Conservation (phyloP, 2,797 vertebrate genomes). For the Sitta carolinensis region DNA sequence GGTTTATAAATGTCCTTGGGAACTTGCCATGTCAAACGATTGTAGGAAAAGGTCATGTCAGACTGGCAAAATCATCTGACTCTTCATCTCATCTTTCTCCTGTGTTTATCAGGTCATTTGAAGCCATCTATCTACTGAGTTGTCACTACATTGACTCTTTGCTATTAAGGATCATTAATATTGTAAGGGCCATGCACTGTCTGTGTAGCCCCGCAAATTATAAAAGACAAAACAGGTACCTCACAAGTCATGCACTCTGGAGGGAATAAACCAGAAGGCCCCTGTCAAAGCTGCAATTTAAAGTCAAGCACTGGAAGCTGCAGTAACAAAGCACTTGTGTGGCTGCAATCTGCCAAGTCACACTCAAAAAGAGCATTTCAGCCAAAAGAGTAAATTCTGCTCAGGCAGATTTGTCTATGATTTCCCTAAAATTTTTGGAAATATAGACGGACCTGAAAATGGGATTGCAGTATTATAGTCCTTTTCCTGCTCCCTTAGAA, state of each 20-base stretch:
- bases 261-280: background rate
- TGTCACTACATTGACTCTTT: background rate
- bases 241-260: background rate
- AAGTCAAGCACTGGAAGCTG: background rate
- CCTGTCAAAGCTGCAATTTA: background rate
- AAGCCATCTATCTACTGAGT: background rate
- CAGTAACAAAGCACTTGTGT: background rate
- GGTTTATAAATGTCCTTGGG: background rate
- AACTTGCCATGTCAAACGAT: background rate
- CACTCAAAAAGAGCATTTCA: background rate
- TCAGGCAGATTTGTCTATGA: background rate
- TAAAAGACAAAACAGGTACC: background rate
- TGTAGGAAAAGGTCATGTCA: background rate
- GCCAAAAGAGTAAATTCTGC: background rate
- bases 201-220: background rate
- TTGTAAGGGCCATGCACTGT: background rate
- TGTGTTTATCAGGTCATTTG: constrained; percentile 7
- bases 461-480: background rate
- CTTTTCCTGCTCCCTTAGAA: background rate
- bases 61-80: background rate
- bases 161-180: constrained; percentile 22
- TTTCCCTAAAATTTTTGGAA: background rate
- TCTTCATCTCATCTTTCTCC: background rate
- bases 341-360: background rate
- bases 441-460: fast-evolving